phyloP scores from a whole-genome alignment of 2,113 vertebrate species.

The Oreochromis tanganicae region DNA sequence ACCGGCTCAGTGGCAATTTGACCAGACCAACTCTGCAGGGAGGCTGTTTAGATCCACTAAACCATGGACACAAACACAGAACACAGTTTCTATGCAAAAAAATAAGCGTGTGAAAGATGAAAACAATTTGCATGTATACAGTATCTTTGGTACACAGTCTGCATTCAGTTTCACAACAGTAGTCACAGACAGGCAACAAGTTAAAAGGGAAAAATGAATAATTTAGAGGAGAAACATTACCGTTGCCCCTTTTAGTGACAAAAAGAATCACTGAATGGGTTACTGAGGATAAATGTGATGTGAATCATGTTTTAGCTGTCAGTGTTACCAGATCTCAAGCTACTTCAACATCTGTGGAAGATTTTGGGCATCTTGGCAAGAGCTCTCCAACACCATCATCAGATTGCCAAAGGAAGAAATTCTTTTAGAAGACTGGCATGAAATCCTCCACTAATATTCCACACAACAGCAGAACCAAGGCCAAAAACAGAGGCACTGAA shows the following conservation, averaged over 20 bases:
- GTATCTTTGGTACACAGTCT: not conserved
- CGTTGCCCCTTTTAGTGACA: not conserved
- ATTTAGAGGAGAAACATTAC: not conserved
- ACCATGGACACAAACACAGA: not conserved
- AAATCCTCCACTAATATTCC: not conserved
- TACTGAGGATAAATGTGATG: not conserved
- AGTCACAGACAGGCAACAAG: not conserved
- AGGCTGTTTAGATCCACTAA: not conserved
- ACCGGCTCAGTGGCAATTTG: conserved; percentile 20
- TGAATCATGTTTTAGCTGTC: not conserved
- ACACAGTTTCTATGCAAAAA: not conserved
- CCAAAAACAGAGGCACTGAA: not conserved
- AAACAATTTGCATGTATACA: not conserved
- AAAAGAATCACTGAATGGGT: not conserved
- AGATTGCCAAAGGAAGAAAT: not conserved
- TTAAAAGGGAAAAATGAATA: not conserved
- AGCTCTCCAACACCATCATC: not conserved
- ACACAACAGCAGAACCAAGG: not conserved
- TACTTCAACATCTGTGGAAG: not conserved
- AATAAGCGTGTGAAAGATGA: not conserved
- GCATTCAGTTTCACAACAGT: not conserved
- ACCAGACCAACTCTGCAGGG: not conserved
- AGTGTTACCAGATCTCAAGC: not conserved
- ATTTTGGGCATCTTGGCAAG: not conserved
- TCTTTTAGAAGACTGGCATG: not conserved